phyloP scores from a whole-genome alignment of 2,113 vertebrate genomes.

The Pseudopipra pipra region DNA sequence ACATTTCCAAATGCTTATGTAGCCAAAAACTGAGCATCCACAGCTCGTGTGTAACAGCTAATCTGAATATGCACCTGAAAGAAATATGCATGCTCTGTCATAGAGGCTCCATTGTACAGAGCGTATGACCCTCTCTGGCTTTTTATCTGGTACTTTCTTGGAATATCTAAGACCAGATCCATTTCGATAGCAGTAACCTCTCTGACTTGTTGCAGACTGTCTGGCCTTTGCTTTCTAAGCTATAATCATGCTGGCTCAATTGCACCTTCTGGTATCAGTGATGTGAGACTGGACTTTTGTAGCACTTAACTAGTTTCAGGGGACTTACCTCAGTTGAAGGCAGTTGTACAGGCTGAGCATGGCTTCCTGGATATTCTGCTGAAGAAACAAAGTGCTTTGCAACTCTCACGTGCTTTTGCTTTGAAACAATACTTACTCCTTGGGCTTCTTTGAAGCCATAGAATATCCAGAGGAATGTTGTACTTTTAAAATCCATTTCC shows the following conservation, averaged over 20 bases:
- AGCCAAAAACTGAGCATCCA: slow-evolving; percentile 23
- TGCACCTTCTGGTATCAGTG: background rate
- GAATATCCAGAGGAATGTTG: background rate
- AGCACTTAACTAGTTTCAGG: background rate
- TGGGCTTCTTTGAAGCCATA: background rate
- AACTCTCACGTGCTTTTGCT: background rate
- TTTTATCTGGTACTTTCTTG: background rate
- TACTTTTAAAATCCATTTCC: background rate
- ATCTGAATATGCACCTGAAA: background rate
- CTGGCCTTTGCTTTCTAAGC: background rate
- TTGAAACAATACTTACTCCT: background rate
- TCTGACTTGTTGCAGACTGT: background rate
- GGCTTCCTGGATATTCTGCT: background rate
- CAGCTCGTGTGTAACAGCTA: background rate
- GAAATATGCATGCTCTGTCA: background rate
- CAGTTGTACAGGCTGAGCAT: background rate
- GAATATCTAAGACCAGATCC: background rate
- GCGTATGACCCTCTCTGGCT: background rate
- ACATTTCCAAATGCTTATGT: slow-evolving; percentile 31
- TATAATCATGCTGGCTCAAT: background rate
- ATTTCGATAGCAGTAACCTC: background rate
- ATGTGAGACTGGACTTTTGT: background rate
- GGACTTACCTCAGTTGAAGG: background rate
- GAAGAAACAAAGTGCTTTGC: background rate
- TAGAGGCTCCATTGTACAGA: background rate